Evolutionary conservation across 1,140 invertebrate genomes (phyloP).

Genomic region (Drosophila teissieri): DNA sequence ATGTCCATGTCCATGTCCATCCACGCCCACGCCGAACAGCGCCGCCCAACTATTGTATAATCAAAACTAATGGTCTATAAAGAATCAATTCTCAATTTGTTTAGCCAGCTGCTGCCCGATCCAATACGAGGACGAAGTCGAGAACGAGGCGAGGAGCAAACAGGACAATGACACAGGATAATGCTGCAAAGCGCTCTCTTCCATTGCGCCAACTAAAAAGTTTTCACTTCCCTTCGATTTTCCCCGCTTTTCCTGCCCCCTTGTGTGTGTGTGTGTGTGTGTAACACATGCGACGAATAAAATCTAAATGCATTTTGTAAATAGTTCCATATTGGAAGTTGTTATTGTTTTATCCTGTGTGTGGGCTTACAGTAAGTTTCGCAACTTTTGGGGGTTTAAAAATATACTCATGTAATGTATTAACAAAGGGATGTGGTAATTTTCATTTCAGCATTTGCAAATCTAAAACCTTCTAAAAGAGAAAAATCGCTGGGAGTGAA

Average conservation of each 20-base stretch:
- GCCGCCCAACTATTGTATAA: conserved; percentile 71
- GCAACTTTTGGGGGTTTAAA: background rate
- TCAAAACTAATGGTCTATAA: conserved; percentile 84
- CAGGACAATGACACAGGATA: conserved; percentile 49
- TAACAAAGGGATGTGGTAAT: background rate
- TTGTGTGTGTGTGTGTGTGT: conserved; percentile 25
- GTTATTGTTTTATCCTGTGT: conserved; percentile 29
- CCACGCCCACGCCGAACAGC: conserved; percentile 5
- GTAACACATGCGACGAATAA: conserved; percentile 73
- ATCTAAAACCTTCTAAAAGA: background rate
- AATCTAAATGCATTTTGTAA: conserved; percentile 74
- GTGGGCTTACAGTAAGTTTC: conserved; percentile 23
- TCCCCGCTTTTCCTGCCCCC: background rate
- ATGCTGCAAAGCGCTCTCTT: conserved; percentile 31
- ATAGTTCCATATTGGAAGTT: conserved; percentile 47
- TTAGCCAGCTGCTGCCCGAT: conserved; percentile 73
- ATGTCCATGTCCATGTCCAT: conserved; percentile 7
- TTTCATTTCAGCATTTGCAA: background rate
- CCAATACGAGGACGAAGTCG: background rate
- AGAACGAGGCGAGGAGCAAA: conserved; percentile 24
- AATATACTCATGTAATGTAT: background rate
- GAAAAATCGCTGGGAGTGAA: background rate
- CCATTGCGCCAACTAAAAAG: conserved; percentile 51
- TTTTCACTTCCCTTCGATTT: conserved; percentile 9
- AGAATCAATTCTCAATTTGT: conserved; percentile 84